These are phyloP conservation scores for Nycticryphes semicollaris DNA, from an alignment of 2,113 vertebrate genomes.

Conservation along the genomic window DNA sequence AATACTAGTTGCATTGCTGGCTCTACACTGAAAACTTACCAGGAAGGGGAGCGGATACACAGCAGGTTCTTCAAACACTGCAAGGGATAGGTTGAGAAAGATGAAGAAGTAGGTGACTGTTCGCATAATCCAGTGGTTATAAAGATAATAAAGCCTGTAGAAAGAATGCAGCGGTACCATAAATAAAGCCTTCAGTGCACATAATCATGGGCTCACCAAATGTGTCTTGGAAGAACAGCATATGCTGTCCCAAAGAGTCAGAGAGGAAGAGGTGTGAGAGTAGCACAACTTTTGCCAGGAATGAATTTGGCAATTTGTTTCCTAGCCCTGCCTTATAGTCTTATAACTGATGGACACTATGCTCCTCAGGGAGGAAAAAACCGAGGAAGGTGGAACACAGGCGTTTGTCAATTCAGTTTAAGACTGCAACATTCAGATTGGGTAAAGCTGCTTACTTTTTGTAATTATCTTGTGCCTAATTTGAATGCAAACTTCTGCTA, in stretches of 20 bases:
- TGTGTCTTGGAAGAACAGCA: background rate
- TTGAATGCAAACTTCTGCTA: background rate
- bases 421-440: background rate
- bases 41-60: slow-evolving; percentile 80
- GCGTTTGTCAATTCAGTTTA: background rate
- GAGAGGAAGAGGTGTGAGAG: too few relatives aligned
- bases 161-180: background rate
- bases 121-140: slow-evolving; percentile 86
- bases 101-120: slow-evolving; percentile 86
- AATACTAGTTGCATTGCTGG: background rate
- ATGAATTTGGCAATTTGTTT: background rate
- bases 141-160: slow-evolving; percentile 85
- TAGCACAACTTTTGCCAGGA: background rate
- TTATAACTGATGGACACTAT: background rate
- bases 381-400: background rate
- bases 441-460: background rate
- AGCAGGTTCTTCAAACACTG: slow-evolving; percentile 88
- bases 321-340: background rate
- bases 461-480: background rate
- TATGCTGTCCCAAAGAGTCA: background rate
- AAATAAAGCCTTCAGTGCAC: background rate
- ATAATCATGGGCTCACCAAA: background rate
- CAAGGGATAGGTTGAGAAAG: slow-evolving; percentile 83
- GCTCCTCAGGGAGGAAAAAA: background rate
- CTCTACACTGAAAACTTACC: slow-evolving; percentile 72